phyloP scores from a whole-genome alignment of 1,140 invertebrate genomes.

The Plectrocnemia conspersa region DNA sequence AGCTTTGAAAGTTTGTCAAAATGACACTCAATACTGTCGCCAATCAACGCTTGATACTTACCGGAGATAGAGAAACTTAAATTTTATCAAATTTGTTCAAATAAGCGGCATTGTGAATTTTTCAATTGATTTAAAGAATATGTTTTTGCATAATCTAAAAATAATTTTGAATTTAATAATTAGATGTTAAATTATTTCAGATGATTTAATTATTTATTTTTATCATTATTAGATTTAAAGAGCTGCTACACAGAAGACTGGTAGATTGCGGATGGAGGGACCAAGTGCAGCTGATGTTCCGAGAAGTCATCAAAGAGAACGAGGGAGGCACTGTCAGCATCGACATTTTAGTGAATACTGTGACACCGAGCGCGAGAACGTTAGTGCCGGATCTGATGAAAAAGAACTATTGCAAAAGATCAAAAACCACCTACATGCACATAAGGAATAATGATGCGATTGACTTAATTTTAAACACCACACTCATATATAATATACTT shows the following conservation, averaged over 20 bases:
- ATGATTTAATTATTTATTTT: slow-evolving; percentile 9
- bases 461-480: too few relatives aligned
- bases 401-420: slow-evolving; percentile 80
- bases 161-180: not conserved
- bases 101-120: not conserved
- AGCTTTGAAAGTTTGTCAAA: too few relatives aligned
- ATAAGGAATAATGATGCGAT: slow-evolving; percentile 40
- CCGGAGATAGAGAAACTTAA: slow-evolving; percentile 44
- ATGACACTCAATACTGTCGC: slow-evolving; percentile 48
- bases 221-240: slow-evolving; percentile 64
- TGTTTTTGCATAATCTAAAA: not conserved
- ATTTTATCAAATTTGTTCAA: too few relatives aligned
- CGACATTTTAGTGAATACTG: slow-evolving; percentile 71
- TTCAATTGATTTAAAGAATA: not conserved
- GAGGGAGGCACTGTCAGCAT: slow-evolving; percentile 73
- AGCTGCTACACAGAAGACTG: slow-evolving; percentile 70
- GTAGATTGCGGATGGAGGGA: slow-evolving; percentile 89
- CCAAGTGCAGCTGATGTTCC: slow-evolving; percentile 76
- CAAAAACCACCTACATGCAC: slow-evolving; percentile 54
- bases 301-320: slow-evolving; percentile 71
- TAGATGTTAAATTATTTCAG: too few relatives aligned
- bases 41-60: slow-evolving; percentile 48
- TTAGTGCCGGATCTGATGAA: slow-evolving; percentile 85
- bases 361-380: slow-evolving; percentile 75
- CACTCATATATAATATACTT: too few relatives aligned